phyloP scores from a whole-genome alignment of 2,113 vertebrate genomes.

The Carettochelys insculpta region DNA sequence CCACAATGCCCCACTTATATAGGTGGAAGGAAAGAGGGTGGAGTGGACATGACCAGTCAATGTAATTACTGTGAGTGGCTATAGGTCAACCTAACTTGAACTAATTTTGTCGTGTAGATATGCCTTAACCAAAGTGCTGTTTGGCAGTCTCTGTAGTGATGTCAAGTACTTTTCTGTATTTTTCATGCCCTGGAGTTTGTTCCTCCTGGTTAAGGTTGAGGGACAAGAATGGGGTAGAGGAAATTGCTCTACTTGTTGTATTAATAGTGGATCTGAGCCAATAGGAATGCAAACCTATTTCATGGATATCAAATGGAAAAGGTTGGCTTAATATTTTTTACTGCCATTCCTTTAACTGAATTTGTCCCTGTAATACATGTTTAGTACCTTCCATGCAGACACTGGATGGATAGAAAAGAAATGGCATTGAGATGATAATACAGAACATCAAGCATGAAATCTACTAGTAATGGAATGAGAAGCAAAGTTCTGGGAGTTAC shows the following conservation, averaged over 20 bases:
- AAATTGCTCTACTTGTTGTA: not conserved
- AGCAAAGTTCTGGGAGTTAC: rapidly evolving
- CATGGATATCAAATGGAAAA: not conserved
- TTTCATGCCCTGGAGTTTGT: not conserved
- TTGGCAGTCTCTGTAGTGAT: not conserved
- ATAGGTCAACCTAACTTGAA: no score
- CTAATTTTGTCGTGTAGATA: no score
- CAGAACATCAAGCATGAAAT: not conserved
- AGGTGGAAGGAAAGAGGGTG: no score
- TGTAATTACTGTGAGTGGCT: no score
- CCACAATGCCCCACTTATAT: no score
- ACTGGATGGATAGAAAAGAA: not conserved
- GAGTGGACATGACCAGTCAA: no score
- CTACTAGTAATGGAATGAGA: no score
- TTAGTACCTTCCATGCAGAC: not conserved
- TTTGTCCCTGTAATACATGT: not conserved
- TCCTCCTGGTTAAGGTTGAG: not conserved
- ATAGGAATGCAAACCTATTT: not conserved
- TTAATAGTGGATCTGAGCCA: not conserved
- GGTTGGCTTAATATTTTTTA: not conserved
- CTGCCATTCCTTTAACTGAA: slow-evolving; percentile 10
- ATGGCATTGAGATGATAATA: not conserved
- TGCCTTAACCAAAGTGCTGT: not conserved
- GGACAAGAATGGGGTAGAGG: not conserved
- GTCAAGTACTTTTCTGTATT: not conserved